Evolutionary conservation across 2,113 vertebrate species (phyloP), one percentile per base, ranked within the genome.

Genomic region (Sclerurus mexicanus): DNA sequence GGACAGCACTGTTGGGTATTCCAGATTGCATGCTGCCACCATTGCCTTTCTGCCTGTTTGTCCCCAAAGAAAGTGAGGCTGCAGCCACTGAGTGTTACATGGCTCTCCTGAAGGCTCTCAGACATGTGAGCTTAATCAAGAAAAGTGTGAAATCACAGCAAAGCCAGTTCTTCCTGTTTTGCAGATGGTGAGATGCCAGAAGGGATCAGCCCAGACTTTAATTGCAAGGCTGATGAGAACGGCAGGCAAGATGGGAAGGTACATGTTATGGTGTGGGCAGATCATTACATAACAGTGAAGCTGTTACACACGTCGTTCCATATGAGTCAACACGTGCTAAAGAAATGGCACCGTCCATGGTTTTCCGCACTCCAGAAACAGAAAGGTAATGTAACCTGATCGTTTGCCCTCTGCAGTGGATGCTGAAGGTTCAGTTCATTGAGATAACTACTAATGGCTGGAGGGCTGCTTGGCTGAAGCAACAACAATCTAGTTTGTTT

Each of bases 111-210:
- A 74, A 80, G 88, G 95, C 85, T 88, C 90, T 69, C 75, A 60
- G 76, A 64, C 90, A 59, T 78, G 82, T 4, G 1, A 93, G 90
- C 76, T 91, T 89, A 55, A 89, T 91, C 94, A 90, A 87, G 90
- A 47, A 75, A 96, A 91, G 97, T 96, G 96, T 95, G 93, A 95
- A 97, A 97, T 96, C 93, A 66, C 93, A 96, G 92, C 79, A 89
- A 94, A 96, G 95, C 90, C 95, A 91, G 67, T 62, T 89, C 90
- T 96, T 87, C 93, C 91, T 59, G 6, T 82, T 96, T 50, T 96
- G 76, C 97, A 97, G 97, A 97, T 97, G 97, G 97, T 96, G 87
- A 96, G 95, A 93, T 97, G 95, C 96, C 97, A 97, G 95, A 84
- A 97, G 92, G 82, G 85, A 97, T 97, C 96, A 97, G 82, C 85